Evolutionary conservation across 2,797 vertebrate species (phyloP), one percentile per base, ranked within the genome.

Genomic region (Miichthys miiuy): DNA sequence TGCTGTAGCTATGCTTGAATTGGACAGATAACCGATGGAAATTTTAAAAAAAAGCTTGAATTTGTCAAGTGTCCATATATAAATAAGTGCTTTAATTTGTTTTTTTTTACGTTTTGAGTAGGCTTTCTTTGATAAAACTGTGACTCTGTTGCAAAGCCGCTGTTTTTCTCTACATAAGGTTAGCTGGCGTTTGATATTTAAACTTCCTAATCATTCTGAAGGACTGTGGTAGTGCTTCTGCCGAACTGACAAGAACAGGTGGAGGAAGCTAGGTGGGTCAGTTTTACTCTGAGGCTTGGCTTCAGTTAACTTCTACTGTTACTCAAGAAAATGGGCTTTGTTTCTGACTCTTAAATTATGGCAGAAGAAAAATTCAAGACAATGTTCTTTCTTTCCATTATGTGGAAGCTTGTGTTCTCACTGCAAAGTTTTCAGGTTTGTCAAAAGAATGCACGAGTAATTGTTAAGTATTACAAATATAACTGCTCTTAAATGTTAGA

Each of bases 131-230:
- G 81, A 85, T 90, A 89, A 91, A 92, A 93, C 92, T 92, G 85
- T 95, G 91, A 92, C 86, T 88, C 82, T 90, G 83, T 94, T 93
- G 84, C 89, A 91, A 90, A 89, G 82, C 81, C 73, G 82, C 79
- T 87, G 85, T 83, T 92, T 89, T 92, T 88, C 83, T 88, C 84
- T 87, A 71, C 75, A 65, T 80, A 88, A 83, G 68, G 61, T 74
- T 82, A 84, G 89, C 88, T 94, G 86, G 85, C 83, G 90, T 94
- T 93, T 92, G 88, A 89, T 94, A 92, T 94, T 93, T 90, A 91
- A 95, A 92, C 74, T 88, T 88, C 82, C 80, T 86, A 77, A 85
- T 91, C 85, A 88, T 91, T 93, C 89, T 93, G 85, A 84, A 87
- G 80, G 81, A 82, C 87, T 75, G 63, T 81, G 80, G 80, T 79